A percentile compares a stretch with the other conserved stretches of the same genome.
These are phyloP conservation scores for Trichonephila inaurata DNA, from an alignment of 1,140 invertebrate genomes.

Conservation along the genomic window DNA sequence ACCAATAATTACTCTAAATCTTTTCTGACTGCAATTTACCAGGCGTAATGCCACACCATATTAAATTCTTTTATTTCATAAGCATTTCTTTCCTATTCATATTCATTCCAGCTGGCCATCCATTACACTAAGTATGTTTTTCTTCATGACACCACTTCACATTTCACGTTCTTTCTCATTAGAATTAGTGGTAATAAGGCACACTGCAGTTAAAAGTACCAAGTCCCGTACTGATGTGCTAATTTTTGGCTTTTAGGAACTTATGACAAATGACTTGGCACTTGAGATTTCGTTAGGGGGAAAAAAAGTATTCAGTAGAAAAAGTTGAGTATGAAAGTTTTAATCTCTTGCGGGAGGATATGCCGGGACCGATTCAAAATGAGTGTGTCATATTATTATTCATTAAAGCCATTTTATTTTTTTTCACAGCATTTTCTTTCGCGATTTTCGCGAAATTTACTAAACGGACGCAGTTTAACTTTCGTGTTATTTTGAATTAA, in stretches of 20 bases:
- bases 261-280: slow-evolving; percentile 19
- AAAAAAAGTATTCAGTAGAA: neutral
- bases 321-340: slow-evolving; percentile 19
- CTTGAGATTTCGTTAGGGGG: neutral
- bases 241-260: slow-evolving; percentile 21
- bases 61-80: slow-evolving; percentile 15
- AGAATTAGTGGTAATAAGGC: slow-evolving; percentile 18
- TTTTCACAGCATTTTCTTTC: neutral
- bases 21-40: neutral
- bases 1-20: neutral
- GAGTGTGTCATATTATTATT: neutral
- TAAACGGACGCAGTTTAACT: neutral
- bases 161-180: neutral
- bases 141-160: neutral
- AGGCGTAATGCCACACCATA: neutral
- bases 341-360: neutral
- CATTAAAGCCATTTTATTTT: neutral
- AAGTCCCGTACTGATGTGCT: slow-evolving; percentile 1
- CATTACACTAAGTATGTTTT: slow-evolving; percentile 14
- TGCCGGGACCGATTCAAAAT: neutral
- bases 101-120: slow-evolving; percentile 15
- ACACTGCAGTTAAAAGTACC: neutral
- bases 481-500: neutral
- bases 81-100: slow-evolving; percentile 14
- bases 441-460: neutral